Conservation (phyloP, 2,113 vertebrate genomes). For the Ctenodactylus gundi region DNA sequence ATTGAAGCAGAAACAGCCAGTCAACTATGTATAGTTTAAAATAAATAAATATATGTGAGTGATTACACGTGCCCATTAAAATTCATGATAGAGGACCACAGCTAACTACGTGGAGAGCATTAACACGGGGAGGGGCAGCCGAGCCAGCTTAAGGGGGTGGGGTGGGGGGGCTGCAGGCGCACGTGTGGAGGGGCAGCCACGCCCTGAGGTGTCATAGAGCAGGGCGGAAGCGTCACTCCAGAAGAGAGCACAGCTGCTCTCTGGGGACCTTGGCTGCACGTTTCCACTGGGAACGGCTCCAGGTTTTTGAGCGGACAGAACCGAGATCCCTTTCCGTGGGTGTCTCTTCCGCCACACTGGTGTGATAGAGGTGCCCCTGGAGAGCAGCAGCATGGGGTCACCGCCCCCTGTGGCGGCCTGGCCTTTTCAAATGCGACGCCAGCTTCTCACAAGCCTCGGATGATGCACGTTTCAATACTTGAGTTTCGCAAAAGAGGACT, state of each 20-base stretch:
- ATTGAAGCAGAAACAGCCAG: not conserved
- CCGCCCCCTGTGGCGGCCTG: not conserved
- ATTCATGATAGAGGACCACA: not conserved
- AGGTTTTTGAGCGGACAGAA: not conserved
- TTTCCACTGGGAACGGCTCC: not conserved
- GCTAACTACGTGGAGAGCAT: not conserved
- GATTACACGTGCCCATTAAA: not conserved
- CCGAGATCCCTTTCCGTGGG: accelerated
- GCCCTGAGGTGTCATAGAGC: not conserved
- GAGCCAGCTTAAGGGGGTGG: accelerated
- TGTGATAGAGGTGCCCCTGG: too few species aligned
- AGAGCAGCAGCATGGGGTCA: too few species aligned
- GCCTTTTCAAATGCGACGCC: not conserved
- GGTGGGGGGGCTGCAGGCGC: accelerated
- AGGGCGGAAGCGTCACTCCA: not conserved
- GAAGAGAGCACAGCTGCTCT: not conserved
- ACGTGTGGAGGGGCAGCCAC: not conserved
- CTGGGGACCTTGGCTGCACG: too few species aligned
- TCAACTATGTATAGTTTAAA: not conserved
- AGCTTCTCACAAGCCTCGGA: not conserved
- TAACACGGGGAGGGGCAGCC: not conserved
- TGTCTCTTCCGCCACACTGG: too few species aligned
- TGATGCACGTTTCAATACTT: accelerated
- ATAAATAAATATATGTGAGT: not conserved
- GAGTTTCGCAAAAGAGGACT: not conserved